Conservation (phyloP, 53 echinoderm and acorn worm species). For the Holothuria leucospilota region DNA sequence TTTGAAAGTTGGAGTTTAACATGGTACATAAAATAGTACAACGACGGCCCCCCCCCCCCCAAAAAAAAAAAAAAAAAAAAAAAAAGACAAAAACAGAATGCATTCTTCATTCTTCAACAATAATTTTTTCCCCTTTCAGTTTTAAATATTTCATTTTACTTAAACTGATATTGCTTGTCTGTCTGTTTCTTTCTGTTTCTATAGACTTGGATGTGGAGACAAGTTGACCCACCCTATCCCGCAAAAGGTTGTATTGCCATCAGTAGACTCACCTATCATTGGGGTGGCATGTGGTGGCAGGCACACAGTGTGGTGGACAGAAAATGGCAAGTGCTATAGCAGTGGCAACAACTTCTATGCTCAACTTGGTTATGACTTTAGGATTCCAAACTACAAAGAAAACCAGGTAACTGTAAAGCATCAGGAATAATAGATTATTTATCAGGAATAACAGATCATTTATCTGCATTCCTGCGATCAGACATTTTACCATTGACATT, state of each 20-base stretch:
- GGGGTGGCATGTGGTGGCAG: conserved; percentile 93
- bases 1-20: no score
- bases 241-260: conserved; percentile 66
- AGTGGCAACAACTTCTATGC: conserved; percentile 99
- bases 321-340: conserved; percentile 86
- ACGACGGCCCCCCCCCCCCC: no score
- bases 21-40: no score
- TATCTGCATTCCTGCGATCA: not conserved
- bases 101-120: no score
- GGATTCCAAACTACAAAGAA: conserved; percentile 95
- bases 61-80: no score
- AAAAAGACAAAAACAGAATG: no score
- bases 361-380: conserved; percentile 95
- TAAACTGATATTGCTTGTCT: no score
- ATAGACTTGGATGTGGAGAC: conserved; percentile 95
- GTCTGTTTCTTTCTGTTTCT: no score
- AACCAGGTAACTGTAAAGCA: conserved; percentile 74
- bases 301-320: conserved; percentile 84
- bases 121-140: no score
- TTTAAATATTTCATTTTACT: no score
- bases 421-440: not conserved
- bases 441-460: not conserved
- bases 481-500: no score
- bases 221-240: conserved; percentile 79
- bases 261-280: conserved; percentile 54